A percentile compares a stretch with the other conserved stretches of the same genome.
Evolutionary conservation across 2,888 invertebrate species (phyloP).

Genomic region (Marronus borbonicus): DNA sequence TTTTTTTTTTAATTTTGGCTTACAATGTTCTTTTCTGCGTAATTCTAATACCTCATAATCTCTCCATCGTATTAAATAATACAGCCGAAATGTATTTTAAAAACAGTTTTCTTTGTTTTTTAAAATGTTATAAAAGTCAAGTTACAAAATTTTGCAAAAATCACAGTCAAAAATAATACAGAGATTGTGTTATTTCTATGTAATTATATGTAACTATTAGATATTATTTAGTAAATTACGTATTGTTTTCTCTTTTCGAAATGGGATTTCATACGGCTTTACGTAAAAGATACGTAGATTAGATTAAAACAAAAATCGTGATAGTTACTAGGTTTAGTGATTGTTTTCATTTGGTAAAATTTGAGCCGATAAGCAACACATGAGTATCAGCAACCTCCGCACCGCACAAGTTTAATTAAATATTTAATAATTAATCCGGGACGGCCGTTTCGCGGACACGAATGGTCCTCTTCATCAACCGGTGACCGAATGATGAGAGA

Average conservation of each 20-base stretch:
- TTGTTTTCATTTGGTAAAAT: neutral
- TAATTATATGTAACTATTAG: constrained; percentile 22
- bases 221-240: constrained; percentile 23
- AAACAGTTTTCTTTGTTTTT: constrained; percentile 33
- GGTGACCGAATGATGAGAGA: no score
- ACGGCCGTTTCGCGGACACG: no score
- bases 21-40: no score
- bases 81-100: constrained; percentile 32
- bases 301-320: neutral
- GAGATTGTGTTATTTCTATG: constrained; percentile 32
- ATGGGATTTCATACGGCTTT: constrained; percentile 10
- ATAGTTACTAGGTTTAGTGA: constrained; percentile 3
- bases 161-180: constrained; percentile 47
- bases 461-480: no score
- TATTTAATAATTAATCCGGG: no score
- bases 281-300: neutral
- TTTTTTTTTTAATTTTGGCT: no score
- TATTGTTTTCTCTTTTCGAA: neutral
- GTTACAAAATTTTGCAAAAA: constrained; percentile 44
- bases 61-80: constrained; percentile 30
- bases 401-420: no score
- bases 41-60: no score
- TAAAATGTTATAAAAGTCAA: constrained; percentile 36
- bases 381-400: no score
- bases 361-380: neutral